phyloP scores from a whole-genome alignment of 2,797 vertebrate species.

The Dendrocincla tyrannina region DNA sequence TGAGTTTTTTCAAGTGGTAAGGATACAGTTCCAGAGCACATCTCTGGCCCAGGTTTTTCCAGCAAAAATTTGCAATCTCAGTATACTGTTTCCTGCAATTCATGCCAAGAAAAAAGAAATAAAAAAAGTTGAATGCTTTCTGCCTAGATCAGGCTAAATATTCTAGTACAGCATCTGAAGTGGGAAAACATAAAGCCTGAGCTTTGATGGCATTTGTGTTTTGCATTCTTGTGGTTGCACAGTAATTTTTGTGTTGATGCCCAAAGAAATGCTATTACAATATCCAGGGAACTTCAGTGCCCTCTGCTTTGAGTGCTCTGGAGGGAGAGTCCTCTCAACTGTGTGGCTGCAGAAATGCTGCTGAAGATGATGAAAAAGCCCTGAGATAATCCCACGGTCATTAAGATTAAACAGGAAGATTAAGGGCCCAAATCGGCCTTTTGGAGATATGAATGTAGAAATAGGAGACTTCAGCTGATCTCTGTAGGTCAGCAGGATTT shows the following conservation, averaged over 20 bases:
- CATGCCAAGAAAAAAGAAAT: neutral
- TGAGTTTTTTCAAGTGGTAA: neutral
- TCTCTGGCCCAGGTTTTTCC: neutral
- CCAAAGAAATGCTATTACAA: neutral
- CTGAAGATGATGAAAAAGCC: conserved; percentile 59
- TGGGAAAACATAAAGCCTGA: neutral
- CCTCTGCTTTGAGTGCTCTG: neutral
- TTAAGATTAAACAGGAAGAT: conserved; percentile 59
- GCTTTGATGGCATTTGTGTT: neutral
- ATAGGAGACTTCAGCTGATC: conserved; percentile 40
- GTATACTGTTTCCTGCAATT: neutral
- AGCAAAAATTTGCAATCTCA: neutral
- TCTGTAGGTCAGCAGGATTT: conserved; percentile 33
- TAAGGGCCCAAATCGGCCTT: conserved; percentile 52
- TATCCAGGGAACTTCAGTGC: neutral
- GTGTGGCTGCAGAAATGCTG: neutral
- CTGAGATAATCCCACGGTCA: conserved; percentile 24
- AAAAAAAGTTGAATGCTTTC: neutral
- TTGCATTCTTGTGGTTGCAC: neutral
- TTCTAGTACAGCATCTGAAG: neutral
- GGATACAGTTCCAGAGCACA: neutral
- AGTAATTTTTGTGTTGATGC: neutral
- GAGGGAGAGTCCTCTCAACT: neutral
- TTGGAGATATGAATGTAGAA: conserved; percentile 20
- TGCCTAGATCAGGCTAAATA: neutral